Conservation (phyloP, 2,797 vertebrate genomes). For the Pachyuromys duprasi region DNA sequence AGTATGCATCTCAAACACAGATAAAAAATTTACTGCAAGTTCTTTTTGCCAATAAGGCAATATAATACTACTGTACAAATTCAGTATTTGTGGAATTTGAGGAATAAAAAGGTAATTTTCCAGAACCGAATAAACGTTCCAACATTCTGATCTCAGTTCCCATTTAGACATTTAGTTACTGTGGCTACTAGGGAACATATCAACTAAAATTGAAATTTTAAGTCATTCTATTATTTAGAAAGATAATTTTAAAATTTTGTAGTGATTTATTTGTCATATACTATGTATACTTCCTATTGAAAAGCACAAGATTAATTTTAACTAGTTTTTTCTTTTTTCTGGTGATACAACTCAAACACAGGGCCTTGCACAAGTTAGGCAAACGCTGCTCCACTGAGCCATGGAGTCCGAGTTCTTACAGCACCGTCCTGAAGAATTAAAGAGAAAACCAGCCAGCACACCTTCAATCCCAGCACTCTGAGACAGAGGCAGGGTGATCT, state of each 20-base stretch:
- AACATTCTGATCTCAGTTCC: slow-evolving; percentile 11
- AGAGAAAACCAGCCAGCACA: not conserved
- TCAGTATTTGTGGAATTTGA: not conserved
- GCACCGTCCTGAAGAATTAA: not conserved
- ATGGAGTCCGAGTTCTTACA: not conserved
- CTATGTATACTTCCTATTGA: not conserved
- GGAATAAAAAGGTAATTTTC: not conserved
- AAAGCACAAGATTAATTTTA: slow-evolving; percentile 55
- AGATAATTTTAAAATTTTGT: slow-evolving; percentile 30
- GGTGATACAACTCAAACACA: not conserved
- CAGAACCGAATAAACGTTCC: not conserved
- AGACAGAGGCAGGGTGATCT: not conserved
- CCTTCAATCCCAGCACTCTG: not conserved
- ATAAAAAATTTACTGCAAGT: slow-evolving; percentile 11
- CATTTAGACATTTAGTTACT: not conserved
- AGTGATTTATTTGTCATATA: not conserved
- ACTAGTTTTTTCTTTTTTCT: not conserved
- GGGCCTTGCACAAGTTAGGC: not conserved
- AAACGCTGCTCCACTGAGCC: not conserved
- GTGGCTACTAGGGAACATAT: not conserved
- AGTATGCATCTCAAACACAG: not conserved
- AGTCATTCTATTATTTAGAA: not conserved
- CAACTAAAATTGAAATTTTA: slow-evolving; percentile 13
- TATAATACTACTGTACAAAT: not conserved
- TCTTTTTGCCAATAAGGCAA: not conserved